Percentiles rank a stretch among this genome's conserved stretches.
These are phyloP conservation scores for Catagonus wagneri DNA, from an alignment of 2,113 vertebrate genomes.

Conservation along the genomic window DNA sequence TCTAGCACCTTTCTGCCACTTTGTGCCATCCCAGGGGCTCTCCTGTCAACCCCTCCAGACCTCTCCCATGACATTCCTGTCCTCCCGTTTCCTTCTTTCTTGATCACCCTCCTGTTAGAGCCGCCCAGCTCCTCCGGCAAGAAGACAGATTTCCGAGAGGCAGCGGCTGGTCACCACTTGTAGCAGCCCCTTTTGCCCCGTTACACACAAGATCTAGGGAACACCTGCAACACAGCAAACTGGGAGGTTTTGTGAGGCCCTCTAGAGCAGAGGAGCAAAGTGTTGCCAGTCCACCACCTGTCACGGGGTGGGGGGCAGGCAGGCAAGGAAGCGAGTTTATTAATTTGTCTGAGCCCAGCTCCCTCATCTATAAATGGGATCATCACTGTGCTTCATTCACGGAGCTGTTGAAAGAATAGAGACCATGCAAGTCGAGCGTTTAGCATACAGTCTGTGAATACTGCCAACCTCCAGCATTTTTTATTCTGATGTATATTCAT, in stretches of 20 bases:
- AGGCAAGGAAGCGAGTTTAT: not conserved
- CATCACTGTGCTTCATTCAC: not conserved
- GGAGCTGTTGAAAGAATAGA: not conserved
- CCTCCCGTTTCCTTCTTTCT: not conserved
- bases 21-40: too few relatives aligned
- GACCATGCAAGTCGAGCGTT: rapidly evolving
- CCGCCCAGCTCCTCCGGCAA: not conserved
- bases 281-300: not conserved
- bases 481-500: not conserved
- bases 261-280: not conserved
- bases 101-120: not conserved
- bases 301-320: not conserved
- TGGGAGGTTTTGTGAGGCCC: not conserved
- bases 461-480: not conserved
- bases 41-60: not conserved
- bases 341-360: not conserved
- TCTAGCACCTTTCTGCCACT: not conserved
- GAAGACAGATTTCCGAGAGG: not conserved
- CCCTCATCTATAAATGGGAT: not conserved
- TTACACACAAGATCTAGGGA: not conserved
- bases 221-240: not conserved
- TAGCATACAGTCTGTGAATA: not conserved
- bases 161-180: not conserved
- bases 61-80: not conserved
- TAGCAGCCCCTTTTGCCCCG: not conserved